A percentile compares a stretch with the other conserved stretches of the same genome.
These are phyloP conservation scores for Andrena marginata DNA, from an alignment of 2,888 invertebrate genomes.

Conservation along the genomic window DNA sequence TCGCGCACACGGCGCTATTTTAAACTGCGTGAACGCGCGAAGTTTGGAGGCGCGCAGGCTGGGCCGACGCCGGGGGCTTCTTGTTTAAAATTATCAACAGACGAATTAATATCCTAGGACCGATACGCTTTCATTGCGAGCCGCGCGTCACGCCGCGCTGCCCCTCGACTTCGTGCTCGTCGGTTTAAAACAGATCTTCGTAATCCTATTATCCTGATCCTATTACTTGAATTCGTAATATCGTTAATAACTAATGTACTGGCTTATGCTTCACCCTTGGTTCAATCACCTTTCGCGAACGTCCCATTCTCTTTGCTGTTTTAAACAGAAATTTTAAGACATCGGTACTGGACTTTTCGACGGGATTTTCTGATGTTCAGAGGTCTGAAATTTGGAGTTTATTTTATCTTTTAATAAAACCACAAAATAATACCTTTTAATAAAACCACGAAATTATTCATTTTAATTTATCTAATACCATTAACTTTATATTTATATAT, in stretches of 20 bases:
- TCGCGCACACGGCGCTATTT: constrained; percentile 26
- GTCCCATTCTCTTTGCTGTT: no score
- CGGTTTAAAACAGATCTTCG: constrained; percentile 39
- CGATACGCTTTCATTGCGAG: background rate
- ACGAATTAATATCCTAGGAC: constrained; percentile 12
- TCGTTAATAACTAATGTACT: constrained; percentile 26
- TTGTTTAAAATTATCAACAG: constrained; percentile 33
- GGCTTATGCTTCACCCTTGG: background rate
- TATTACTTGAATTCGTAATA: constrained; percentile 49
- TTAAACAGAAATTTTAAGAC: no score
- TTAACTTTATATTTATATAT: no score
- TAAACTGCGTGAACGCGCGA: constrained; percentile 29
- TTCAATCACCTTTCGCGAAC: constrained; percentile 1
- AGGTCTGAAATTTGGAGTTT: no score
- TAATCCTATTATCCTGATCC: constrained; percentile 54
- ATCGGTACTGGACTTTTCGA: no score
- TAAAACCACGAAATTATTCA: no score
- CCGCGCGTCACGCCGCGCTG: background rate
- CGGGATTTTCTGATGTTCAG: no score
- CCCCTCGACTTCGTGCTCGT: background rate
- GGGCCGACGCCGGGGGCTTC: constrained; percentile 11
- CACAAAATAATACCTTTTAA: no score
- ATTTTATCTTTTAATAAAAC: no score
- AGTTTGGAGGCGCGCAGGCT: constrained; percentile 10
- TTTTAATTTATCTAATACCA: no score